These are phyloP conservation scores for Lordiphosa mommai DNA, from an alignment of 1,140 invertebrate genomes.

Conservation along the genomic window DNA sequence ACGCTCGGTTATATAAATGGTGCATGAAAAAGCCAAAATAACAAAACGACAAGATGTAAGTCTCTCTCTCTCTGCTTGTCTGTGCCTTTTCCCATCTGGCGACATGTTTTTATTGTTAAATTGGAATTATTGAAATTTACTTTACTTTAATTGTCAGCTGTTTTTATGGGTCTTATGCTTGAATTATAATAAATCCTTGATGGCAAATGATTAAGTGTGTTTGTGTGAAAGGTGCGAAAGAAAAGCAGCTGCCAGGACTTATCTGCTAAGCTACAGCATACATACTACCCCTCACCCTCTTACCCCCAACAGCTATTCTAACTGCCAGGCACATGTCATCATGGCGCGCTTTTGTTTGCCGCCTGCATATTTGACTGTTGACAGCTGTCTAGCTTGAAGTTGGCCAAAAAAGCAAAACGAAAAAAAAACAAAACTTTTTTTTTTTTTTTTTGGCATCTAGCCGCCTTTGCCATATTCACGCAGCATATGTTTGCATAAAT, in stretches of 20 bases:
- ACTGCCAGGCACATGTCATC: conserved; percentile 26
- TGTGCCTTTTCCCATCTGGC: neutral
- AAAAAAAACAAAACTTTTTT: conserved; percentile 26
- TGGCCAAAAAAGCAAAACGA: too few species aligned
- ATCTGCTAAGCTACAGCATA: conserved; percentile 6
- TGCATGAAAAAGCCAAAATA: conserved; percentile 77
- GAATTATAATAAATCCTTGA: conserved; percentile 57
- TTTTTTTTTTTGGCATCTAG: conserved; percentile 16
- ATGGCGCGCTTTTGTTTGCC: conserved; percentile 22
- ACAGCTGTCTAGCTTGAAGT: conserved; percentile 46
- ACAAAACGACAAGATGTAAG: conserved; percentile 42
- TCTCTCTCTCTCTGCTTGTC: neutral
- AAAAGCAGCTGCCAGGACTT: conserved; percentile 8
- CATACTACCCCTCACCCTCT: neutral
- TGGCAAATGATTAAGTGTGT: conserved; percentile 15
- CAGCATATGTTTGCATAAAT: conserved; percentile 73
- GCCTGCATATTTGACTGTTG: conserved; percentile 65
- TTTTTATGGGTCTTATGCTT: conserved; percentile 49
- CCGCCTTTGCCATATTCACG: conserved; percentile 38
- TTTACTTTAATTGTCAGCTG: conserved; percentile 55
- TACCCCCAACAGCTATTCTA: neutral
- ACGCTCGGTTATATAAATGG: conserved; percentile 72
- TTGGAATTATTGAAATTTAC: conserved; percentile 75
- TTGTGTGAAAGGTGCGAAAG: conserved; percentile 24
- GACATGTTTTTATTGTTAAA: conserved; percentile 48